Evolutionary conservation across 2,113 vertebrate genomes (phyloP).

Genomic region (Caranx ignobilis): DNA sequence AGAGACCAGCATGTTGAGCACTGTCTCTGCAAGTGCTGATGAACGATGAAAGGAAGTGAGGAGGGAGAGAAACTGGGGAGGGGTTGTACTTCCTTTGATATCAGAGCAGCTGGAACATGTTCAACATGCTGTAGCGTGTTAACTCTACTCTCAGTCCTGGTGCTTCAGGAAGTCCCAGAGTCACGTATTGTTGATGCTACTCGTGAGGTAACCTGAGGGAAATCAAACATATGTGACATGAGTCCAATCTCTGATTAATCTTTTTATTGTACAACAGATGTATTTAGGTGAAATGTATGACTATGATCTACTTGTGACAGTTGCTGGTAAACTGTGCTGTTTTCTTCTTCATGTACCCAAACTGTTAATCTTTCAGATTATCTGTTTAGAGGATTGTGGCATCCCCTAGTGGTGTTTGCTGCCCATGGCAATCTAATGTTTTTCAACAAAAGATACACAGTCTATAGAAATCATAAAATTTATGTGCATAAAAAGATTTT

Average conservation of each 20-base stretch:
- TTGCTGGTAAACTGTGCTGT: constrained; percentile 95
- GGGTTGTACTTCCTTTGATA: constrained; percentile 48
- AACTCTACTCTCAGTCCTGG: background rate
- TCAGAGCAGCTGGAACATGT: background rate
- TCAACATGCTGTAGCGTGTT: background rate
- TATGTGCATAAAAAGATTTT: background rate
- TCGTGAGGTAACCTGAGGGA: constrained; percentile 13
- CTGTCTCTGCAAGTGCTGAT: constrained; percentile 37
- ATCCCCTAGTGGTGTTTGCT: constrained; percentile 35
- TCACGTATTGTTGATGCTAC: constrained; percentile 13
- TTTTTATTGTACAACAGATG: constrained; percentile 45
- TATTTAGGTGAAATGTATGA: constrained; percentile 55
- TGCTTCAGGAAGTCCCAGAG: background rate
- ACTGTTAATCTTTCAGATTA: constrained; percentile 17
- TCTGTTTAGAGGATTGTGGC: constrained; percentile 1
- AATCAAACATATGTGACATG: constrained; percentile 3
- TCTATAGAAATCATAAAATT: too few relatives aligned
- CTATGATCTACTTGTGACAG: constrained; percentile 77
- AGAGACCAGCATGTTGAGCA: background rate
- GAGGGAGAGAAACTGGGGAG: constrained; percentile 66
- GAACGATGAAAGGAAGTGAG: constrained; percentile 63
- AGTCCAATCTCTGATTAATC: constrained; percentile 10
- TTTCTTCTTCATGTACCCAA: constrained; percentile 76
- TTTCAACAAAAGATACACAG: background rate
- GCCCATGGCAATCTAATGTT: constrained; percentile 11